Base-by-base conservation (phyloP, 2,888 invertebrate species). In the Lysandra coridon region DNA sequence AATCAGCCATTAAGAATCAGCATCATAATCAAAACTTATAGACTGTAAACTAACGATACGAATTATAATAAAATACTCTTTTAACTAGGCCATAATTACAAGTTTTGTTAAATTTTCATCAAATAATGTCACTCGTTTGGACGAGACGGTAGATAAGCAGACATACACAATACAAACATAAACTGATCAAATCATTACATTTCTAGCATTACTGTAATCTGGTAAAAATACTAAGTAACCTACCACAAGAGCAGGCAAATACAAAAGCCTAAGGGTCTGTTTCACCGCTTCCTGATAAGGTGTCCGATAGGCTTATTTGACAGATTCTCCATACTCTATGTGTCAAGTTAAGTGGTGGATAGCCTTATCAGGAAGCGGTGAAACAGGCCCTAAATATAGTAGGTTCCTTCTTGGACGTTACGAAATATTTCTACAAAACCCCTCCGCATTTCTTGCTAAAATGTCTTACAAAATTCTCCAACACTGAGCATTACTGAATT, bases 401-500 rank as follows among this genome's bases (percentile, higher is more conserved):
- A 17, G 17, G 57, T 57, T 57, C 17, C 17, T 57, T 57, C 44
- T 7, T 44, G 10, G 44, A 44, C 44, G 10, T 44, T 53, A 30
- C 30, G 3, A 23, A 64, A 64, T 64, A 64, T 30, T 30, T 30
- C 23, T 12, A 30, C 30, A 64, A 64, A 62, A 37, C 14, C 4
- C 6, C 33, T 4, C 33, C 12, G 10, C 14, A 53, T 53, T 53
- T 53, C 10, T 53, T 14, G 14, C 53, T 53, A 33, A 69, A 69
- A 69, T 33, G 4, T 69, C 69, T 69, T 37, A 14, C 33, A 37
- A 69, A 33, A 77, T 64, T 37, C 78, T 62, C 80, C 49, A 78
- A 49, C 37, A 62, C 69, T 62, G 78, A 74, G 74, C 49, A 64
- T 78, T 80, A 78, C 74, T 62, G 75, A 78, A 78, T 78, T 80